Conservation (phyloP, 2,888 invertebrate genomes). For the Mythimna vitellina region DNA sequence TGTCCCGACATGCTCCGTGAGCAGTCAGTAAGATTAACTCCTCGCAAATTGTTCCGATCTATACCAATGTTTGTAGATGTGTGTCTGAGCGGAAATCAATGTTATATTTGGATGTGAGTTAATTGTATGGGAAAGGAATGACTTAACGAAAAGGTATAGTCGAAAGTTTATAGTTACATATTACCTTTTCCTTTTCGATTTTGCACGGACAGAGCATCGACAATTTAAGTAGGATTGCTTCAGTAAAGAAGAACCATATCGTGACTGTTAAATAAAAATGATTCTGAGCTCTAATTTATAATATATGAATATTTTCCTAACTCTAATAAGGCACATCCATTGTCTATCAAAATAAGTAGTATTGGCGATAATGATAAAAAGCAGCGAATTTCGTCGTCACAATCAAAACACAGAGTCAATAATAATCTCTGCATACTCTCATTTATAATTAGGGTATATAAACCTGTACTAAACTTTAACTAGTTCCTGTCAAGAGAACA, state of each 20-base stretch:
- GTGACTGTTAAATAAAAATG: neutral
- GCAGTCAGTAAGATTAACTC: constrained; percentile 47
- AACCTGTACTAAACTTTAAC: no score
- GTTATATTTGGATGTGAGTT: constrained; percentile 14
- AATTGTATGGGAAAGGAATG: constrained; percentile 23
- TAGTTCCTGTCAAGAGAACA: no score
- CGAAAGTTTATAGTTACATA: neutral
- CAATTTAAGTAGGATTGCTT: neutral
- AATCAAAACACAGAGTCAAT: no score
- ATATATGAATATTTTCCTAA: neutral
- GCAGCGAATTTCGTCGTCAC: no score
- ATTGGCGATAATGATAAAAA: no score
- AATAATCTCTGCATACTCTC: no score
- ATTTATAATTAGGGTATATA: no score
- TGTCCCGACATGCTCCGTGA: constrained; percentile 51
- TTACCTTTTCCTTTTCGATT: neutral
- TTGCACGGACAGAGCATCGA: no score
- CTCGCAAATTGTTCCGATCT: constrained; percentile 35
- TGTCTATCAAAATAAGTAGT: no score
- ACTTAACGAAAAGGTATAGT: neutral
- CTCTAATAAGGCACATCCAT: neutral
- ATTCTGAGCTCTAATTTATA: no score
- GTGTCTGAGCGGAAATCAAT: constrained; percentile 21
- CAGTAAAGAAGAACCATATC: neutral
- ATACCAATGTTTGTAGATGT: constrained; percentile 22